Percentiles rank a stretch among this genome's conserved stretches.
phyloP scores from a whole-genome alignment of 92 coral and sea anemone genomes.

The Plumapathes pennacea region DNA sequence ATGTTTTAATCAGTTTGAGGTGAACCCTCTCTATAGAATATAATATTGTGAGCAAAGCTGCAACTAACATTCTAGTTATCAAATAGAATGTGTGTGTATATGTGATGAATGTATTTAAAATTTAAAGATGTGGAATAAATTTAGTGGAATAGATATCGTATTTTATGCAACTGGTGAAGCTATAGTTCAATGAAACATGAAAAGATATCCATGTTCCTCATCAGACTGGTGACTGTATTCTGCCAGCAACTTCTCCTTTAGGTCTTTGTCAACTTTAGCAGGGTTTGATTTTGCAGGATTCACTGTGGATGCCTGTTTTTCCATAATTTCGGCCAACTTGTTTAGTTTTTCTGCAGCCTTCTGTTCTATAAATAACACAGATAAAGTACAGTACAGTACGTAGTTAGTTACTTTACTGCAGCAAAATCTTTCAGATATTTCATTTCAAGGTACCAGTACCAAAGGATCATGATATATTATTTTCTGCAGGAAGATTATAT shows the following conservation, averaged over 20 bases:
- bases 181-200: too few species aligned
- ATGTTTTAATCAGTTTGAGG: too few species aligned
- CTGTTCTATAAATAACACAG: constrained; percentile 28
- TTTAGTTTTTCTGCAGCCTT: constrained; percentile 63
- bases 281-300: constrained; percentile 48
- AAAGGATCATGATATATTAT: background rate
- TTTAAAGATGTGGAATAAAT: too few species aligned
- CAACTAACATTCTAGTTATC: too few species aligned
- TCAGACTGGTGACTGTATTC: constrained; percentile 89
- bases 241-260: constrained; percentile 70
- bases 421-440: background rate
- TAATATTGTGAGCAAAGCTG: too few species aligned
- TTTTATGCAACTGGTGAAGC: too few species aligned
- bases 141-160: too few species aligned
- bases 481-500: too few species aligned
- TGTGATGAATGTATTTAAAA: too few species aligned
- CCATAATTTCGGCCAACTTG: constrained; percentile 85
- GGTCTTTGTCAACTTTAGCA: constrained; percentile 51
- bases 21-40: too few species aligned
- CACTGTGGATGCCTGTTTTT: constrained; percentile 84
- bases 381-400: too few species aligned
- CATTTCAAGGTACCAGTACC: background rate
- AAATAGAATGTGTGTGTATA: too few species aligned
- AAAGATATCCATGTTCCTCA: constrained; percentile 89
- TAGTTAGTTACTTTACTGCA: background rate